Evolutionary conservation across 2,797 vertebrate genomes (phyloP), one percentile per base, ranked within the genome.

Genomic region (Numenius phaeopus): DNA sequence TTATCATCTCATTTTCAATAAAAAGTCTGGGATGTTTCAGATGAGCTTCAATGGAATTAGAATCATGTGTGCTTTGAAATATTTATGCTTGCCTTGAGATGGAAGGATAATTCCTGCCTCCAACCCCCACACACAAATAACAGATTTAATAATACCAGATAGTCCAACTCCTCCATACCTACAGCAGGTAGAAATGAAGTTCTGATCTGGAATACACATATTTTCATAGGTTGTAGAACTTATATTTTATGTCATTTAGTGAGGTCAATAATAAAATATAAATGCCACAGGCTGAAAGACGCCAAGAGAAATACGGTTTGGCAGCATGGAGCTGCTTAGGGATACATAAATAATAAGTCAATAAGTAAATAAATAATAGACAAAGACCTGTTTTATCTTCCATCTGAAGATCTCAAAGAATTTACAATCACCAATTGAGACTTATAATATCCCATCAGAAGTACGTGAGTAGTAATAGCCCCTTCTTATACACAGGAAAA

Each of bases 281-380:
- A 82, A 96, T 97, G 96, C 95, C 95, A 96, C 70, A 61, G 90
- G 97, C 97, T 97, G 97, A 96, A 91, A 90, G 95, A 94, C 73
- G 85, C 95, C 91, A 76, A 78, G 90, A 95, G 85, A 96, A 83
- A 83, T 96, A 72, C 30, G 29, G 62, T 92, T 97, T 96, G 81
- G 96, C 93, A 96, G 94, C 89, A 81, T 79, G 91, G 89, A 96
- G 93, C 95, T 98, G 96, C 97, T 94, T 94, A 96, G 92, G 89
- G 91, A 95, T 96, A 92, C 97, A 97, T 97, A 90, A 97, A 97
- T 97, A 97, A 94, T 93, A 85, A 97, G 95, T 96, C 94, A 89
- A 96, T 96, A 96, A 97, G 84, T 94, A 97, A 96, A 97, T 96
- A 97, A 97, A 97, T 97, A 96, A 97, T 96, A 96, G 94, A 96